Percentiles rank a stretch among this genome's conserved stretches.
phyloP scores from a whole-genome alignment of 1,140 invertebrate genomes.

The Streblospio benedicti region DNA sequence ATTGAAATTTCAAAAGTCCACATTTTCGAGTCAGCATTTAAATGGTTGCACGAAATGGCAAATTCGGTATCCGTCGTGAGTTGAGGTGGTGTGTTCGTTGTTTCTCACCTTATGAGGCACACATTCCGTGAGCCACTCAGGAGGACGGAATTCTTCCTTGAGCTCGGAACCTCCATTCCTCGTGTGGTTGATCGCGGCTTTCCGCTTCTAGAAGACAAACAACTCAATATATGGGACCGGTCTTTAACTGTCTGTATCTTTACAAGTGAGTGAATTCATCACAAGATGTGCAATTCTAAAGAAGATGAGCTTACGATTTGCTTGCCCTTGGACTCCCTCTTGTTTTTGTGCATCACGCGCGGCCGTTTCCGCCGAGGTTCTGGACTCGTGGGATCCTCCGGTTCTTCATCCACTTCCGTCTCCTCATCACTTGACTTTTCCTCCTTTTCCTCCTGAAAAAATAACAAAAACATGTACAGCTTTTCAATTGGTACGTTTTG shows the following conservation, averaged over 20 bases:
- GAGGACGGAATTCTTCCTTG: slow-evolving; percentile 70
- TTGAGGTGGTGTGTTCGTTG: no score
- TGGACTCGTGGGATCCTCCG: not conserved
- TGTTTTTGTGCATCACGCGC: no score
- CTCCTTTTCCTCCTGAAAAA: slow-evolving; percentile 18
- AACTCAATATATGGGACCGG: not conserved
- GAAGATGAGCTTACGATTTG: no score
- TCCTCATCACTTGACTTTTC: slow-evolving; percentile 24
- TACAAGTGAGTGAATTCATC: no score
- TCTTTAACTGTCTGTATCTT: not conserved
- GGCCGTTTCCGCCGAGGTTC: not conserved
- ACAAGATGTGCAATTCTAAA: no score
- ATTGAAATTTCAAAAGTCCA: no score
- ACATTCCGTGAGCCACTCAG: slow-evolving; percentile 88
- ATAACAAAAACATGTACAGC: no score
- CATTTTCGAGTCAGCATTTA: no score
- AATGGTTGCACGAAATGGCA: no score
- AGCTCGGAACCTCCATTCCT: no score
- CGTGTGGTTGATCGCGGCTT: slow-evolving; percentile 12
- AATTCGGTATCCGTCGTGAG: no score
- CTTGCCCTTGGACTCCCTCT: no score
- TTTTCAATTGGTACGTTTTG: slow-evolving; percentile 4
- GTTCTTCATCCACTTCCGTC: slow-evolving; percentile 13
- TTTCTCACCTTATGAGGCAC: slow-evolving; percentile 84
- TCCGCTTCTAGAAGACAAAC: slow-evolving; percentile 13